Base-by-base conservation (phyloP, 2,797 vertebrate species). In the Clarias laeviceps region DNA sequence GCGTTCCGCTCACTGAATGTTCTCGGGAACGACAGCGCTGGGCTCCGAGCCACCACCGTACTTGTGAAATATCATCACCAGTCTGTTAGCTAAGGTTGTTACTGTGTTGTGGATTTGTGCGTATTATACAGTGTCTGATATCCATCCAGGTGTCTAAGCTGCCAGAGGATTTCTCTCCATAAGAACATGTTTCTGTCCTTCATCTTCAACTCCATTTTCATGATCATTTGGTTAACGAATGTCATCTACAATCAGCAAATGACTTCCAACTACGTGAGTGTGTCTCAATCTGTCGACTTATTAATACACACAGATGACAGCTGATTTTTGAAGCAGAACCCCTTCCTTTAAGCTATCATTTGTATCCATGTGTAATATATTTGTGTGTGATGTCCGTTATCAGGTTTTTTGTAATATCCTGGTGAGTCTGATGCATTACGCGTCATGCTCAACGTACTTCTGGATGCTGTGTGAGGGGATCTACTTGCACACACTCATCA, bases 381-480 rank as follows among this genome's bases (percentile, higher is more conserved):
- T 4, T 62, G 24, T 73, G 64, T 29, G 18, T 22, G 18, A 50
- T 68, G 34, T 27, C 8, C 84, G 20, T 82, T n/a, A 9, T 79
- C 92, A 96, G 96, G 90, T 95, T 72, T 92, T 90, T 87, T 96
- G 95, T 90, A 96, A 95, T 90, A 82, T 96, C 85, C 88, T 96
- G 87, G 89, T 92, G 20, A 91, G 93, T 34, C 86, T 96, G 76
- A 92, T 74, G 83, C 91, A 91, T 45, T 96, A 96, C 37, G 91
- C 93, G 0, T 88, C 76, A 1, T 93, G 90, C 27, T 94, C 94
- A 57, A 96, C 80, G 86, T 96, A 94, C 90, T 96, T 96, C 92
- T 96, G 96, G 96, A 96, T 96, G 96, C 91, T 96, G 88, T 96
- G 96, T 85, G 94, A 96, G 78, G 96, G 96, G 27, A 96, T 96